Percentiles rank a stretch among this genome's conserved stretches.
These are phyloP conservation scores for Megalurothrips usitatus DNA, from an alignment of 2,888 invertebrate genomes.

Conservation along the genomic window DNA sequence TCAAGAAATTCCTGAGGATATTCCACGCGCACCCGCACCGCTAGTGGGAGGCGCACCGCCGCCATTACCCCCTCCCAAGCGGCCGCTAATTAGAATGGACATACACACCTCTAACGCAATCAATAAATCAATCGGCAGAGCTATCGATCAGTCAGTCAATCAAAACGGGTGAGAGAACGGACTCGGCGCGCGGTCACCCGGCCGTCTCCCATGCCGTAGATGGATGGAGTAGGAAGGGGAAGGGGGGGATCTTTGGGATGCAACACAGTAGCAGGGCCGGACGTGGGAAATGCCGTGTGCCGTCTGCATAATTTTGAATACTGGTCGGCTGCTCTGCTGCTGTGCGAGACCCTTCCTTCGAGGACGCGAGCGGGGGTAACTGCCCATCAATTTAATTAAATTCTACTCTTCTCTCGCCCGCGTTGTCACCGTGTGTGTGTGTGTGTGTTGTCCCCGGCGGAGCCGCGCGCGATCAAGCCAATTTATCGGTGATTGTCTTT, in stretches of 20 bases:
- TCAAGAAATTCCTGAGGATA: too few relatives aligned
- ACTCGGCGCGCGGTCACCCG: too few relatives aligned
- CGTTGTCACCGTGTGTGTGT: neutral
- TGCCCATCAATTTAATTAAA: slow-evolving; percentile 12
- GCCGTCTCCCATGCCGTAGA: too few relatives aligned
- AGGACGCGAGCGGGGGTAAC: neutral
- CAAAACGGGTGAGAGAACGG: too few relatives aligned
- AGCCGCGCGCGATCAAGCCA: neutral
- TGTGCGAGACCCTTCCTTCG: neutral
- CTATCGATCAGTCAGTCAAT: neutral
- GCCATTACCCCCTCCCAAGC: neutral
- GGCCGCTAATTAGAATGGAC: too few relatives aligned
- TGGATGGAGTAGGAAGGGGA: too few relatives aligned
- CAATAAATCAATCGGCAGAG: neutral
- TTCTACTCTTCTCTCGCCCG: neutral
- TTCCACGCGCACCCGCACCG: too few relatives aligned
- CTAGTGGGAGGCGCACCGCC: neutral
- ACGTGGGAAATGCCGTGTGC: neutral
- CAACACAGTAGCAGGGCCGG: neutral
- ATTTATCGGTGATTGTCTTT: slow-evolving; percentile 17
- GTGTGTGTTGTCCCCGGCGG: neutral
- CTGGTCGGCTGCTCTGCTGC: neutral
- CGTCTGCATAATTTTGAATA: neutral
- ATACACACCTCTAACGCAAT: neutral
- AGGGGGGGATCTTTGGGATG: too few relatives aligned